These are phyloP conservation scores for Microplitis deprimator DNA, from an alignment of 2,888 invertebrate species.

Conservation along the genomic window DNA sequence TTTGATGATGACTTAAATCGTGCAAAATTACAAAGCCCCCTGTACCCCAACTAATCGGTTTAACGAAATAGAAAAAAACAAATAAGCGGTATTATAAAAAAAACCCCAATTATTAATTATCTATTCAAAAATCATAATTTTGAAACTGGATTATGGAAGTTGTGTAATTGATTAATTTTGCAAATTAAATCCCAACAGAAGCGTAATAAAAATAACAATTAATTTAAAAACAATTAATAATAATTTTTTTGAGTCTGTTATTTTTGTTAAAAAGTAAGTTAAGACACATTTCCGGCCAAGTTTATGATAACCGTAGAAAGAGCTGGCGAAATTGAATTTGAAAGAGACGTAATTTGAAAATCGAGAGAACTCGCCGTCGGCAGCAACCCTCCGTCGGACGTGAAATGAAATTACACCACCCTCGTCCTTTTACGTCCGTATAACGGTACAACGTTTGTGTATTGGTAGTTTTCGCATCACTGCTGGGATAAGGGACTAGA, in stretches of 20 bases:
- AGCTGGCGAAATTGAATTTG: constrained; percentile 63
- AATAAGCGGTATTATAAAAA: not conserved
- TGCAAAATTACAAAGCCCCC: not conserved
- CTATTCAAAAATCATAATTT: no score
- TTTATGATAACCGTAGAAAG: constrained; percentile 41
- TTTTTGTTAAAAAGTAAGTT: not conserved
- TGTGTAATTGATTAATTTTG: no score
- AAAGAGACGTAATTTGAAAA: constrained; percentile 70
- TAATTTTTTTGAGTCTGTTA: not conserved
- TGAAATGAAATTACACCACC: constrained; percentile 72
- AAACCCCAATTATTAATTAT: no score
- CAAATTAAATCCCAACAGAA: no score
- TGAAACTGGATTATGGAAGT: no score
- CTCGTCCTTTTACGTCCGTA: constrained; percentile 50
- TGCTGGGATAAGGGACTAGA: constrained; percentile 47
- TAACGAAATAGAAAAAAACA: not conserved
- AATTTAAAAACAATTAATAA: not conserved
- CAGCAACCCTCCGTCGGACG: constrained; percentile 70
- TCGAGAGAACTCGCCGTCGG: constrained; percentile 60
- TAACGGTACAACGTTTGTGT: constrained; percentile 32
- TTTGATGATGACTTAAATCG: not conserved
- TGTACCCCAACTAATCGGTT: not conserved
- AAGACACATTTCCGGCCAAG: not conserved
- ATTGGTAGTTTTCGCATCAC: not conserved
- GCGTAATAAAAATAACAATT: no score